Evolutionary conservation across 2,888 invertebrate species (phyloP), one percentile per base, ranked within the genome.

Genomic region (Fissipunctia ypsillon): DNA sequence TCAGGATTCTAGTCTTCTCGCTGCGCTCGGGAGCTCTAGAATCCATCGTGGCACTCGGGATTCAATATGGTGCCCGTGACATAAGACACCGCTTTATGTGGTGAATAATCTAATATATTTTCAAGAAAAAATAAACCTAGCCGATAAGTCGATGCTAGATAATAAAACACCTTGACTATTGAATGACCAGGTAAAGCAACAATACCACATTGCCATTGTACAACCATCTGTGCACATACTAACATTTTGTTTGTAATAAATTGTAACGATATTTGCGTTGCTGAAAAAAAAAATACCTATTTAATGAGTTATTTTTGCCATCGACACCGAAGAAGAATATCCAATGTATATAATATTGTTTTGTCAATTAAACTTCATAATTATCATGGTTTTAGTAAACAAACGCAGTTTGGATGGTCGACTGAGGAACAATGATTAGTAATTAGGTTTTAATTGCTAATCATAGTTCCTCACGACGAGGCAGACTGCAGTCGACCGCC

Each of bases 151-250:
- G 9, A n/a, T 38, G 16, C n/a, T 38, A n/a, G n/a, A n/a, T 59
- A 16, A 9, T n/a, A n/a, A 38, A 59, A 9, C 35, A 59, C 22
- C 10, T 57, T 57, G 12, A 3, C 22, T 31, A 31, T 31, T 28
- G 28, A 52, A 25, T 56, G 54, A 19, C 9, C 7, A 38, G 16
- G 59, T 35, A 59, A n/a, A n/a, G 14, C n/a, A 35, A n/a, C 14
- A 57, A 57, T 22, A 57, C 7, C 35, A 31, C 45, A 35, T n/a
- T n/a, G 35, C 1, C n/a, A n/a, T 48, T n/a, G n/a, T 31, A 45
- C n/a, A n/a, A 64, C 10, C 64, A 35, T 35, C 64, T 64, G 64
- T 48, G 64, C 35, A 64, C 16, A 64, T n/a, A 48, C 35, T 35
- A 48, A 19, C n/a, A 35, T 16, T n/a, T n/a, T 31, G n/a, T 35